Evolutionary conservation across 2,888 invertebrate genomes (phyloP), one percentile per base, ranked within the genome.

Genomic region (Lymantria monacha): DNA sequence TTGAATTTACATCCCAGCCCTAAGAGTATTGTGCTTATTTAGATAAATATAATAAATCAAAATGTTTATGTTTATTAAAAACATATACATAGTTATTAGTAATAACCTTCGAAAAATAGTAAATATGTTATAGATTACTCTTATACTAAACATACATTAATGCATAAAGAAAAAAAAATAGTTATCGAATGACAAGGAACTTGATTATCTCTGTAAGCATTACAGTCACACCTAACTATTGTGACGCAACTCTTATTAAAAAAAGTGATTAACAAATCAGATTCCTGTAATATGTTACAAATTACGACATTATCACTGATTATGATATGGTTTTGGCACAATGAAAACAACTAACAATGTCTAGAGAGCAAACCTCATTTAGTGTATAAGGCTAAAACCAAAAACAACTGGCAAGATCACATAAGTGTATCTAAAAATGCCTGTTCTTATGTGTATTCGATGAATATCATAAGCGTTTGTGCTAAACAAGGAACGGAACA

Each of bases 41-140:
- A 79, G 63, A 69, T 65, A 68, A 15, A 63, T 63, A 63, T 63
- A 74, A 74, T 63, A 78, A 85, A 86, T 74, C 80, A 77, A 83
- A 82, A 77, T 67, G 74, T 79, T 74, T 76, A 74, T 78, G 76
- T 79, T 74, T 57, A 70, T 73, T 77, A 69, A 71, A 71, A 84
- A 82, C 76, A 81, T 80, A 83, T 76, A 74, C 78, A 67, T 67
- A 67, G 65, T 63, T 46, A 33, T 33, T 33, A 33, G 33, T 64
- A 87, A 88, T 85, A 86, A 85, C 79, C 78, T 74, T 90, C 87
- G 84, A 88, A 90, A 89, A 88, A 89, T 88, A 88, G 84, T 79
- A 79, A 80, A 83, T 84, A 82, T 85, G 72, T 83, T 83, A 67
- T 76, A 81, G 81, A 81, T 82, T 74, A 72, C 73, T 59, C 67